Evolutionary conservation across 2,797 vertebrate species (phyloP).

Genomic region (Eleutherodactylus coqui): DNA sequence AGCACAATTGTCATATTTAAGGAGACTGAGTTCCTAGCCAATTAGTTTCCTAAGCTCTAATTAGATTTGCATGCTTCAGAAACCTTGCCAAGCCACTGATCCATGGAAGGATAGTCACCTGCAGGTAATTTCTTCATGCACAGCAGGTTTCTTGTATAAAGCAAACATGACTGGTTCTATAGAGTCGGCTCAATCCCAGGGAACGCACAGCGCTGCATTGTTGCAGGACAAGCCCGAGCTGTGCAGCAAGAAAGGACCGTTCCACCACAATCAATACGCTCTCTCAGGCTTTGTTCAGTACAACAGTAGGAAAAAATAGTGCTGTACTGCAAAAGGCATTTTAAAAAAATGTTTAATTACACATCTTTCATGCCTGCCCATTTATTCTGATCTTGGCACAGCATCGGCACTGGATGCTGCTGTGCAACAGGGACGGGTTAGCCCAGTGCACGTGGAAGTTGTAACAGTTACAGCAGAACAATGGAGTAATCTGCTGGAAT

Average conservation of each 20-base stretch:
- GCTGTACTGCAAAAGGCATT: background rate
- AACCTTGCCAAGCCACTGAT: slow-evolving; percentile 54
- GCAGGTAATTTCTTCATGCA: slow-evolving; percentile 60
- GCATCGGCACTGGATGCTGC: background rate
- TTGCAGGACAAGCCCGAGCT: slow-evolving; percentile 39
- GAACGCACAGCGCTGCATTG: slow-evolving; percentile 41
- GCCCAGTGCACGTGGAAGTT: background rate
- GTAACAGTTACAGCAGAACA: background rate
- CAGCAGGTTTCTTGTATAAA: slow-evolving; percentile 57
- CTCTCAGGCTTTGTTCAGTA: slow-evolving; percentile 20
- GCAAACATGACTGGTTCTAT: slow-evolving; percentile 55
- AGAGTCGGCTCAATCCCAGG: slow-evolving; percentile 29
- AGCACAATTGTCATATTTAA: slow-evolving; percentile 44
- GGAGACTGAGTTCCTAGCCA: slow-evolving; percentile 36
- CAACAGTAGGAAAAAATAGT: slow-evolving; percentile 8
- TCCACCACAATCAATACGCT: slow-evolving; percentile 31
- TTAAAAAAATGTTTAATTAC: slow-evolving; percentile 33
- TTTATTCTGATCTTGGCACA: slow-evolving; percentile 31
- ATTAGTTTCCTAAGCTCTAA: slow-evolving; percentile 56
- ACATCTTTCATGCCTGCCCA: slow-evolving; percentile 17
- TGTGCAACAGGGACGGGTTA: background rate
- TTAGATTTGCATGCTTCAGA: slow-evolving; percentile 59
- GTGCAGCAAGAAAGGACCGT: slow-evolving; percentile 21
- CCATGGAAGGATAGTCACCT: slow-evolving; percentile 59
- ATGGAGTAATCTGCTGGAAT: background rate